phyloP scores from a whole-genome alignment of 2,797 vertebrate species.

The Hemitrygon akajei region DNA sequence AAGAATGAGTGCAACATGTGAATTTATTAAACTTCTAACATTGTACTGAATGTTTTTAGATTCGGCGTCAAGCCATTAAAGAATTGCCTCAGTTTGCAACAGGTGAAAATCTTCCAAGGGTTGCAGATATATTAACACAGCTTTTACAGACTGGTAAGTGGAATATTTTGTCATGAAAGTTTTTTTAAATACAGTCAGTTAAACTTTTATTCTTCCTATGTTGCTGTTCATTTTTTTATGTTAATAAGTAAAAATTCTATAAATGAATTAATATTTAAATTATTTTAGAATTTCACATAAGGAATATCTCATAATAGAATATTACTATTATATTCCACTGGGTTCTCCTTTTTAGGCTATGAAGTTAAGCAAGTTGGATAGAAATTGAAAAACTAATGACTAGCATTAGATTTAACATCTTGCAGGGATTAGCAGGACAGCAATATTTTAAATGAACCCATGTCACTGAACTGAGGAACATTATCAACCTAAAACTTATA shows the following conservation, averaged over 20 bases:
- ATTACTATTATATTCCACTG: neutral
- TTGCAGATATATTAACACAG: constrained; percentile 93
- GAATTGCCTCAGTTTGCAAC: constrained; percentile 93
- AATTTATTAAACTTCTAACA: neutral
- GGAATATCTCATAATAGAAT: neutral
- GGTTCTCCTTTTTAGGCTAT: neutral
- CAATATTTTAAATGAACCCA: neutral
- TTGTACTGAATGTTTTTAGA: constrained; percentile 55
- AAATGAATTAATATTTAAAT: neutral
- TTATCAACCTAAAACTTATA: too few species aligned
- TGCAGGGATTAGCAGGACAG: neutral
- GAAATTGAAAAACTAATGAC: neutral
- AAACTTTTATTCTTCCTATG: neutral
- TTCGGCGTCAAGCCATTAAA: constrained; percentile 92
- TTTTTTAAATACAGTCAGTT: neutral
- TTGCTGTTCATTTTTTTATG: neutral
- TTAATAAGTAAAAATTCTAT: neutral
- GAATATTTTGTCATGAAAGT: constrained; percentile 33
- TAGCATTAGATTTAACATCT: neutral
- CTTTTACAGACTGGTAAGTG: constrained; percentile 86
- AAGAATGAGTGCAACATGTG: neutral
- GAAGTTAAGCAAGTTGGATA: neutral
- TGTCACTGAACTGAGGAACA: neutral
- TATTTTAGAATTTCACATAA: neutral
- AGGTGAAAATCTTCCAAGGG: constrained; percentile 90